A percentile compares a stretch with the other conserved stretches of the same genome.
Evolutionary conservation across 1,140 invertebrate genomes (phyloP).

Genomic region (Temnothorax curvispinosus): DNA sequence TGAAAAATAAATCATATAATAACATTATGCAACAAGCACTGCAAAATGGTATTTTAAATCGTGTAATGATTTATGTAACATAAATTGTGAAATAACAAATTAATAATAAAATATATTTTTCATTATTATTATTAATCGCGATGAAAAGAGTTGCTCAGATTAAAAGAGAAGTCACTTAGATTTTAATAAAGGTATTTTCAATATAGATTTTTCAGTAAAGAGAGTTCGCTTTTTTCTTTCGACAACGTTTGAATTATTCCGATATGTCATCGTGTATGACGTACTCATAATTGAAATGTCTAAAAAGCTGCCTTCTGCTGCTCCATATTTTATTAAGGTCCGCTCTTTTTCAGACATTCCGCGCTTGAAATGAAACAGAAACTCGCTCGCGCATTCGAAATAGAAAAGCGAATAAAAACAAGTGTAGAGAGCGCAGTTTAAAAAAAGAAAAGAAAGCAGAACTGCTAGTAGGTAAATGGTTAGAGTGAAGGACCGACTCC

Average conservation of each 20-base stretch:
- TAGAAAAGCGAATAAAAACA: conserved; percentile 60
- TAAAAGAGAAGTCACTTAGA: neutral
- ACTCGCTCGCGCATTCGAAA: conserved; percentile 26
- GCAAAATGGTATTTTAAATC: neutral
- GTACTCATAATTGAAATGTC: neutral
- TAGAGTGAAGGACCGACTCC: conserved; percentile 30
- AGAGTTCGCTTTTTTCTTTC: neutral
- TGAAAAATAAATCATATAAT: neutral
- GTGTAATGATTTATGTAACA: neutral
- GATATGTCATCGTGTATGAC: no score
- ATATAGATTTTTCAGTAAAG: neutral
- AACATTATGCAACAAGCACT: neutral
- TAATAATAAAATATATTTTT: neutral
- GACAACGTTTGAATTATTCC: conserved; percentile 13
- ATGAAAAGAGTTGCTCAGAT: neutral
- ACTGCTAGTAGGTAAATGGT: conserved; percentile 16
- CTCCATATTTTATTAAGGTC: neutral
- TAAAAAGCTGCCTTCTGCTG: neutral
- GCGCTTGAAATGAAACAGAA: conserved; percentile 10
- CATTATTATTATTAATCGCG: neutral
- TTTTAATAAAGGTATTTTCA: conserved; percentile 7
- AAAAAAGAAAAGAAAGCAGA: conserved; percentile 22
- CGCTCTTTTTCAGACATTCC: conserved; percentile 18
- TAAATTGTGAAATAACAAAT: neutral
- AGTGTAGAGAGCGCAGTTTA: neutral